A percentile compares a stretch with the other conserved stretches of the same genome.
phyloP scores from a whole-genome alignment of 2,113 vertebrate genomes.

The Clupea harengus region DNA sequence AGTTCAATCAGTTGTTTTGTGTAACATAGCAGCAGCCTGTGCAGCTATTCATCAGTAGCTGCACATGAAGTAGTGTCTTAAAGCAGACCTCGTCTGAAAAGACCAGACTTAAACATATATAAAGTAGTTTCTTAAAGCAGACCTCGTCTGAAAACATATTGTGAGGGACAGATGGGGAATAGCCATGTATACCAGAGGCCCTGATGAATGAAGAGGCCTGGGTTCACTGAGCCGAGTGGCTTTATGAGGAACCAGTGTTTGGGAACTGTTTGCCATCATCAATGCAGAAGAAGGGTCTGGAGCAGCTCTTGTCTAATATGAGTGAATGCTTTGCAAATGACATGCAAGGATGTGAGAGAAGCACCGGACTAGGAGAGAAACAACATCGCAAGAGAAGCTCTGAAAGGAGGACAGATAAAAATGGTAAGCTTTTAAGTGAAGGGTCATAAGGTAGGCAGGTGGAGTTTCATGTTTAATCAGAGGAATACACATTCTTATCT shows the following conservation, averaged over 20 bases:
- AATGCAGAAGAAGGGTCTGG: background rate
- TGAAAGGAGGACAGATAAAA: background rate
- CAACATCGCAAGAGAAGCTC: background rate
- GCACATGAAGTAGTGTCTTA: too few relatives aligned
- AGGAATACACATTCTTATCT: background rate
- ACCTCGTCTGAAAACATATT: too few relatives aligned
- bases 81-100: too few relatives aligned
- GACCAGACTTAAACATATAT: too few relatives aligned
- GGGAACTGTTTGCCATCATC: background rate
- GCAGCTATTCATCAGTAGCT: too few relatives aligned
- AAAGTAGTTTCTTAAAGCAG: too few relatives aligned
- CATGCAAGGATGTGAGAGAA: background rate
- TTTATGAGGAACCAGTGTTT: background rate
- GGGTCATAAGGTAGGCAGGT: background rate
- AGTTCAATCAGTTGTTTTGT: too few relatives aligned
- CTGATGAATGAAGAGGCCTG: too few relatives aligned
- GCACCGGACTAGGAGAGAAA: background rate
- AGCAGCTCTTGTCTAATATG: background rate
- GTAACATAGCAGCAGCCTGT: too few relatives aligned
- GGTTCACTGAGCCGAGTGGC: too few relatives aligned
- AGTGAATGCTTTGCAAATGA: background rate
- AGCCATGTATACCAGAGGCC: too few relatives aligned
- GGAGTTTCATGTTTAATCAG: background rate
- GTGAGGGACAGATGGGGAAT: too few relatives aligned
- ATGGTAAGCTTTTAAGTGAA: background rate